Conservation (phyloP, 2,888 invertebrate genomes). For the Tortricodes alternella region DNA sequence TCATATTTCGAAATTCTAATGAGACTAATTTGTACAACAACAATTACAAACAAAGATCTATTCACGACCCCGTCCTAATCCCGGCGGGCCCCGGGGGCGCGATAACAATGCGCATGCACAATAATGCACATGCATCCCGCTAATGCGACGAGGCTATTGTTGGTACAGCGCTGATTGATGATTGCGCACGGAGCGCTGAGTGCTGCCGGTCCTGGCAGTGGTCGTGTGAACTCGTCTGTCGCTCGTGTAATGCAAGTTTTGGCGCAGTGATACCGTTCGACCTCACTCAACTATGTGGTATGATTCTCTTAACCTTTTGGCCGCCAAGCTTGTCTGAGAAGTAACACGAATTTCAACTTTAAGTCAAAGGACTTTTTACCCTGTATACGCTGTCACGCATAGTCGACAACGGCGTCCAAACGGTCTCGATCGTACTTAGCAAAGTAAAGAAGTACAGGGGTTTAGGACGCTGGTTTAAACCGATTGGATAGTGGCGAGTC, state of each 20-base stretch:
- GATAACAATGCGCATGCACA: background rate
- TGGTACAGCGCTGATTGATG: constrained; percentile 14
- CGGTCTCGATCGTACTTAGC: too few relatives aligned
- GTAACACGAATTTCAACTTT: too few relatives aligned
- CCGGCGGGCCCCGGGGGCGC: background rate
- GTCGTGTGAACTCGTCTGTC: constrained; percentile 9
- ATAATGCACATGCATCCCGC: constrained; percentile 15
- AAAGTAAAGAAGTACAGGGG: too few relatives aligned
- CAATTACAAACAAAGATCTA: background rate
- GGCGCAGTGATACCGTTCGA: background rate
- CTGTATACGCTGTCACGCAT: too few relatives aligned
- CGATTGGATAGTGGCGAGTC: too few relatives aligned
- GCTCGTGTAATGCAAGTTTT: background rate
- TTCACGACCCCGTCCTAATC: background rate
- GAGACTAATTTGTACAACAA: constrained; percentile 1
- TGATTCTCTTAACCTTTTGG: too few relatives aligned
- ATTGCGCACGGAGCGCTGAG: constrained; percentile 9
- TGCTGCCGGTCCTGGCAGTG: constrained; percentile 13
- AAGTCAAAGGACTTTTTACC: too few relatives aligned
- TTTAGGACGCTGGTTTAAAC: too few relatives aligned
- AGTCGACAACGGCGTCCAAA: too few relatives aligned
- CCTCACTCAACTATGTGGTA: too few relatives aligned
- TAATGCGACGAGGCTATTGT: constrained; percentile 5
- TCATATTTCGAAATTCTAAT: background rate
- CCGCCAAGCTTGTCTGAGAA: too few relatives aligned